Percentiles rank a stretch among this genome's conserved stretches.
phyloP scores from a whole-genome alignment of 1,140 invertebrate species.

The Carposina sasakii region DNA sequence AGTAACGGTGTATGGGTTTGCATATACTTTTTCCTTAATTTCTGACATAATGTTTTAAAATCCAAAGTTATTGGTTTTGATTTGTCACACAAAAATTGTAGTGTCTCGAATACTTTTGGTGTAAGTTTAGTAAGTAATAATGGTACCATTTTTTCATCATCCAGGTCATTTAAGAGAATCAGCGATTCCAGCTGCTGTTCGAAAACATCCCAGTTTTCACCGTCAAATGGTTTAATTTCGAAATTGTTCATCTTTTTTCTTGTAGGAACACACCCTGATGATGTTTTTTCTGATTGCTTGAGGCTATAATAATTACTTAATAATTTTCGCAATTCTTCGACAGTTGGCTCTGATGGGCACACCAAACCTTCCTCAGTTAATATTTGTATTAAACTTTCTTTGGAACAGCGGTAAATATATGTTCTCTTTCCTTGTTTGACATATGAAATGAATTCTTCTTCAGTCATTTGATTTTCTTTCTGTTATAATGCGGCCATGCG shows the following conservation, averaged over 20 bases:
- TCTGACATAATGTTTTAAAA: not conserved
- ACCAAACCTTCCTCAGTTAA: too few species aligned
- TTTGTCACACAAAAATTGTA: not conserved
- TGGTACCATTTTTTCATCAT: not conserved
- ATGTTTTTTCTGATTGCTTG: not conserved
- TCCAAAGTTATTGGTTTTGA: not conserved
- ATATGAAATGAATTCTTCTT: too few species aligned
- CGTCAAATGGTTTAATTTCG: not conserved
- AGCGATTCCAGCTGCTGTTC: slow-evolving; percentile 2
- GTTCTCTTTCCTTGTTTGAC: too few species aligned
- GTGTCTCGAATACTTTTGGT: not conserved
- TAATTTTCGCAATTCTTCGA: not conserved
- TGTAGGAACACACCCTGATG: too few species aligned
- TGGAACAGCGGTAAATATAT: too few species aligned
- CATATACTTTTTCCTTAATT: not conserved
- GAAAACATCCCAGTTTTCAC: not conserved
- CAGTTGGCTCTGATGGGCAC: too few species aligned
- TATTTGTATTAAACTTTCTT: too few species aligned
- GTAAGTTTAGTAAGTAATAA: slow-evolving; percentile 2
- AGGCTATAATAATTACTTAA: not conserved
- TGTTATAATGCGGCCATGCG: too few species aligned
- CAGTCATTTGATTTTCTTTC: too few species aligned
- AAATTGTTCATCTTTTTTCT: not conserved
- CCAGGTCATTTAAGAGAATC: slow-evolving; percentile 3
- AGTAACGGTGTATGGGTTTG: not conserved